A percentile compares a stretch with the other conserved stretches of the same genome.
Conservation (phyloP, 2,113 vertebrate genomes). For the Dasyprocta punctata region DNA sequence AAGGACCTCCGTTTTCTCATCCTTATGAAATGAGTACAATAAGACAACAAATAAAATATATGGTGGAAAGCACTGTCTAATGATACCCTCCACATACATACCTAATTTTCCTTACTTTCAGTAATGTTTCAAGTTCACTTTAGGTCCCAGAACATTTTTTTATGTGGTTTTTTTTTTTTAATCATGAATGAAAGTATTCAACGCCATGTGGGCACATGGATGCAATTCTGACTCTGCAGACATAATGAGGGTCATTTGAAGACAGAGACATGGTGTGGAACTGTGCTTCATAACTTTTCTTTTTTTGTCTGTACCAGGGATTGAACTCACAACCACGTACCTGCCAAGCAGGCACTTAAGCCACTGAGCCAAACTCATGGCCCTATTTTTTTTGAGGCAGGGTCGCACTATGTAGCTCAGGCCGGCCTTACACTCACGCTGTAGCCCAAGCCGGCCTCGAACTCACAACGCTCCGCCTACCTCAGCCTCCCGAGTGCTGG, state of each 20-base stretch:
- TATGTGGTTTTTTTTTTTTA: neutral
- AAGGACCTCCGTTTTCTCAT: neutral
- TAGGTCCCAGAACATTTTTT: neutral
- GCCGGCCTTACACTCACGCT: no score
- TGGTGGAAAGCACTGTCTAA: neutral
- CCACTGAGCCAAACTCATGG: no score
- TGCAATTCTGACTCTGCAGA: neutral
- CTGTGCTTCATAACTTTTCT: neutral
- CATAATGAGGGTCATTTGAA: neutral
- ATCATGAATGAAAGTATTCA: neutral
- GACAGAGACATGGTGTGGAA: neutral
- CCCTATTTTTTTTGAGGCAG: no score
- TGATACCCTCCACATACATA: neutral
- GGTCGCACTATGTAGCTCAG: no score
- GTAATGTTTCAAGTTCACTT: neutral
- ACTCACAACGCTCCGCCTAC: no score
- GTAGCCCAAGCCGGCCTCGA: no score
- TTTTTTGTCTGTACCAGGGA: no score
- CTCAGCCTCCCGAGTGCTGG: no score
- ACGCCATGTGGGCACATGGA: neutral
- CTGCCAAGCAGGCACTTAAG: no score
- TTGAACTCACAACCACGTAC: no score
- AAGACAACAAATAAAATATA: neutral
- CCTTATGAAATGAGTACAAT: neutral
- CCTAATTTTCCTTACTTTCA: neutral